A percentile compares a stretch with the other conserved stretches of the same genome.
These are phyloP conservation scores for Minunthozetes semirufus DNA, from an alignment of 2,888 invertebrate genomes.

Conservation along the genomic window DNA sequence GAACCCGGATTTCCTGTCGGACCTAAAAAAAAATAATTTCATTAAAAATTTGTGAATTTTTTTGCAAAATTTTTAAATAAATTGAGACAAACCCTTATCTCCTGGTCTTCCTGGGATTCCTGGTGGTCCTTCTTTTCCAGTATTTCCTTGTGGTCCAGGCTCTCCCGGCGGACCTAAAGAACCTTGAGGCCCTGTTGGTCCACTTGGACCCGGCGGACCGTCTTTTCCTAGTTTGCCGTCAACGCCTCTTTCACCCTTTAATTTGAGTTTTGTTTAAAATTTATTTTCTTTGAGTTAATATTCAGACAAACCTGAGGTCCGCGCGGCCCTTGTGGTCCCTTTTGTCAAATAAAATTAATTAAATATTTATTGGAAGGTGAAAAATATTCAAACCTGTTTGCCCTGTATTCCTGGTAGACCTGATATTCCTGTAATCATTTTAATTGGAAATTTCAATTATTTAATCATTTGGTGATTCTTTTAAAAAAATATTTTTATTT, in stretches of 20 bases:
- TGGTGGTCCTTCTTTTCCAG: conserved; percentile 61
- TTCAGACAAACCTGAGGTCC: neutral
- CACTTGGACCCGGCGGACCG: conserved; percentile 53
- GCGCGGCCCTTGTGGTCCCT: neutral
- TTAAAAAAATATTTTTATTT: neutral
- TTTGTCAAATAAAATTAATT: neutral
- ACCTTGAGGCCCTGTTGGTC: conserved; percentile 54
- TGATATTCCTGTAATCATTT: neutral
- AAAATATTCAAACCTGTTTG: neutral
- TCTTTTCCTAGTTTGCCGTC: neutral
- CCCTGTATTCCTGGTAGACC: neutral
- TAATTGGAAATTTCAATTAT: conserved; percentile 25
- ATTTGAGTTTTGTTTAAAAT: neutral
- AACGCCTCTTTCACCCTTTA: neutral
- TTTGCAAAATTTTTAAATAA: neutral
- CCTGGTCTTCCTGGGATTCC: conserved; percentile 57
- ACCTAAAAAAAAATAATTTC: neutral
- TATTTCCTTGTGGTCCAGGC: conserved; percentile 62
- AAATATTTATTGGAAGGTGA: neutral
- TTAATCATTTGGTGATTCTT: too few species aligned
- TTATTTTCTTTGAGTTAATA: too few species aligned
- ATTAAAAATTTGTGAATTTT: too few species aligned
- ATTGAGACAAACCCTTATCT: conserved; percentile 7
- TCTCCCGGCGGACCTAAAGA: conserved; percentile 63
- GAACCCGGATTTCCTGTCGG: conserved; percentile 11